A percentile compares a stretch with the other conserved stretches of the same genome.
Conservation (phyloP, 1,140 invertebrate genomes). For the Drosophila tsacasi region DNA sequence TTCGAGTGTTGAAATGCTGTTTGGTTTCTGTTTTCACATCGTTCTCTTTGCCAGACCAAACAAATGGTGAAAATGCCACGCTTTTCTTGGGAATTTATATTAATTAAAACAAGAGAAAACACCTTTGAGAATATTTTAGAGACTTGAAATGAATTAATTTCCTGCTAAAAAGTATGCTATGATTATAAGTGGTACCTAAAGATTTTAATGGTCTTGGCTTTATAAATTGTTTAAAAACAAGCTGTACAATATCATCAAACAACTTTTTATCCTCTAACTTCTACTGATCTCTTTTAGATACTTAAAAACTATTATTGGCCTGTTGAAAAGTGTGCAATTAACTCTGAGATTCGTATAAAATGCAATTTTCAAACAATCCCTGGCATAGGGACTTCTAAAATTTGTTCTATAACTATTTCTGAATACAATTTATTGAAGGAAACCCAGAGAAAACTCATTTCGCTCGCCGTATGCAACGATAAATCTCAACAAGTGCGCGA, state of each 20-base stretch:
- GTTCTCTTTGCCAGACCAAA: neutral
- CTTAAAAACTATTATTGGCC: neutral
- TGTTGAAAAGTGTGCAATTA: neutral
- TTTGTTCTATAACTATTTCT: neutral
- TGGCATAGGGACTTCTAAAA: no score
- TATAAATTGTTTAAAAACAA: neutral
- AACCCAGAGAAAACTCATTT: conserved; percentile 19
- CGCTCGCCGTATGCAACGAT: conserved; percentile 7
- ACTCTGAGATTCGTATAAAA: neutral
- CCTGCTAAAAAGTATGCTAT: neutral
- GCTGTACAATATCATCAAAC: no score
- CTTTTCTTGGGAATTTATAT: neutral
- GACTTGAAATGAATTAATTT: neutral
- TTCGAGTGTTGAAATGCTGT: conserved; percentile 16
- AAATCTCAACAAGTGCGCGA: conserved; percentile 33
- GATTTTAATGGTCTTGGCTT: neutral
- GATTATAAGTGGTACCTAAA: no score
- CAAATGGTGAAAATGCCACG: conserved; percentile 5
- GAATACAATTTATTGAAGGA: neutral
- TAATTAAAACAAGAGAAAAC: neutral
- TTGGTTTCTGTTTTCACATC: conserved; percentile 6
- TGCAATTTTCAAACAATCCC: fast-evolving
- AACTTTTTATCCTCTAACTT: no score
- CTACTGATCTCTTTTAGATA: no score
- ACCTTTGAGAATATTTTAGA: neutral